Percentiles rank a stretch among this genome's conserved stretches.
Conservation (phyloP, 2,888 invertebrate genomes). For the Xestoiulus laeticollis region DNA sequence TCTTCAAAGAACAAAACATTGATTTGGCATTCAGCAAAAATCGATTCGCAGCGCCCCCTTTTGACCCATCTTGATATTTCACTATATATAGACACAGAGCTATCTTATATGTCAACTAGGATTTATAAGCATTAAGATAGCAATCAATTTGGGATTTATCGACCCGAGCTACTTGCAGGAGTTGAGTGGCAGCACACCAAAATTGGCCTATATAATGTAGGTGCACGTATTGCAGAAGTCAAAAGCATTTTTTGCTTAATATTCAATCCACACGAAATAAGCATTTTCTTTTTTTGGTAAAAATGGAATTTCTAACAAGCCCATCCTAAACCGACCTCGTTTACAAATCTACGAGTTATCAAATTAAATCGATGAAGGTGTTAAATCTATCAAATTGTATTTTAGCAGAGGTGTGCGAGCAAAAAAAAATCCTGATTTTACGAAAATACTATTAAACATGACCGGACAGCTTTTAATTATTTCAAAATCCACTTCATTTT, state of each 20-base stretch:
- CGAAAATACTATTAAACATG: background rate
- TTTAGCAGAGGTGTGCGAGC: background rate
- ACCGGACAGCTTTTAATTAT: background rate
- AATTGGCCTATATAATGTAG: background rate
- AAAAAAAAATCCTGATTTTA: background rate
- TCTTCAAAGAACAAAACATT: no score
- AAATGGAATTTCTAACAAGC: background rate
- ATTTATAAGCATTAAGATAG: slow-evolving; percentile 23
- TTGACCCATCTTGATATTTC: background rate
- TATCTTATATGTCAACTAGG: background rate
- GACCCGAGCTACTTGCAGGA: background rate
- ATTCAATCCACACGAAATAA: background rate
- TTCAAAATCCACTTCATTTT: background rate
- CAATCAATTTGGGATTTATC: slow-evolving; percentile 11
- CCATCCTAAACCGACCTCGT: background rate
- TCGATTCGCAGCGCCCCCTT: background rate
- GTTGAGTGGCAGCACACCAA: background rate
- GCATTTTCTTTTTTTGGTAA: background rate
- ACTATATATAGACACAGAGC: background rate
- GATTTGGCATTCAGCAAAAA: no score
- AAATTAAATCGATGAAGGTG: background rate
- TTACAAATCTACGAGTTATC: background rate
- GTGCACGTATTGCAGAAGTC: background rate
- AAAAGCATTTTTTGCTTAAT: background rate
- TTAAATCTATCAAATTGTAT: background rate